phyloP scores from a whole-genome alignment of 2,797 vertebrate species.

The Masticophis lateralis region DNA sequence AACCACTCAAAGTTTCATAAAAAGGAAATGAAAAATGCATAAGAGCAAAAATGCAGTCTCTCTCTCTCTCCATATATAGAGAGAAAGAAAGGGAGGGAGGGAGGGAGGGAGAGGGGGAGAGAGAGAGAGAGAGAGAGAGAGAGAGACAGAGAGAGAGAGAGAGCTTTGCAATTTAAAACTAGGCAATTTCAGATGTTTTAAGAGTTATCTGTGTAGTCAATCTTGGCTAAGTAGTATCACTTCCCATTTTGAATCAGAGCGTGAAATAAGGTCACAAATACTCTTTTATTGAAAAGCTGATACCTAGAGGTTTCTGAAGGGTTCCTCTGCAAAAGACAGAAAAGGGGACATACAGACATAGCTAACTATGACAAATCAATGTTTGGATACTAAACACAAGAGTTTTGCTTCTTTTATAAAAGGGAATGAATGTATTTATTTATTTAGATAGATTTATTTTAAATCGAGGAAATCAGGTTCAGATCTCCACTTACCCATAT shows the following conservation, averaged over 20 bases:
- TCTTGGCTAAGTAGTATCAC: background rate
- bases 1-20: background rate
- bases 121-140: too few relatives aligned
- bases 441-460: background rate
- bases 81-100: too few relatives aligned
- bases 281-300: background rate
- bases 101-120: fast-evolving
- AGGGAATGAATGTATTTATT: background rate
- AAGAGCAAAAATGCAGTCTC: background rate
- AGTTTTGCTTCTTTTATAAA: background rate
- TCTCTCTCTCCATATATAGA: too few relatives aligned
- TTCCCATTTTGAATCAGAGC: background rate
- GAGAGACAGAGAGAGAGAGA: too few relatives aligned
- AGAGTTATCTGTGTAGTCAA: background rate
- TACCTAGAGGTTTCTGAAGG: background rate
- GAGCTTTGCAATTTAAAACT: background rate
- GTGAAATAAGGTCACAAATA: background rate
- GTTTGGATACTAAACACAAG: background rate
- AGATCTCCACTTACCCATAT: background rate
- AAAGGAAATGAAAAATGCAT: background rate
- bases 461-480: background rate
- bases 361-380: background rate
- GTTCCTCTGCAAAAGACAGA: background rate
- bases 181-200: background rate
- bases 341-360: background rate